These are phyloP conservation scores for Odontomachus brunneus DNA, from an alignment of 1,140 invertebrate genomes.

Conservation along the genomic window DNA sequence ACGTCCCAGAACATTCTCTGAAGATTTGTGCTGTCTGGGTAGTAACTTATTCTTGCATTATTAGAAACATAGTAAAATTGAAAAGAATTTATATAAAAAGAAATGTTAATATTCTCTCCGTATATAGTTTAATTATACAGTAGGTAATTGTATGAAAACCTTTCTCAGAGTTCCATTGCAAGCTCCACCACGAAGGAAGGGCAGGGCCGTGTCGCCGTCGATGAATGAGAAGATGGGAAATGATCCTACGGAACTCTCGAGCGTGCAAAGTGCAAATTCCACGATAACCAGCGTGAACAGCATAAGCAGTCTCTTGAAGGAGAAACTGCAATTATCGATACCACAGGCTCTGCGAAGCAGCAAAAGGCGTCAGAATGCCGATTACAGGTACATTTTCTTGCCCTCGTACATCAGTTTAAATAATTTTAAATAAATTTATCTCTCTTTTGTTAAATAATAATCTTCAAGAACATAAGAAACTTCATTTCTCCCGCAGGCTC, in stretches of 20 bases:
- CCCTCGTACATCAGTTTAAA: no score
- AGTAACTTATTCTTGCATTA: no score
- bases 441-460: no score
- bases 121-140: background rate
- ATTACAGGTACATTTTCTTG: constrained; percentile 78
- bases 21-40: no score
- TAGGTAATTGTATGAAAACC: background rate
- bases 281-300: constrained; percentile 94
- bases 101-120: no score
- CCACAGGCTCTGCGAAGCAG: constrained; percentile 82
- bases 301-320: constrained; percentile 91
- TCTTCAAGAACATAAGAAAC: no score
- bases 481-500: constrained; percentile 86
- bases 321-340: constrained; percentile 90
- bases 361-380: constrained; percentile 83
- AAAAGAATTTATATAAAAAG: no score
- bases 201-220: constrained; percentile 69
- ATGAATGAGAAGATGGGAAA: constrained; percentile 77
- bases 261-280: constrained; percentile 86
- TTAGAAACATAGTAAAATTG: no score
- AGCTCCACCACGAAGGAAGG: constrained; percentile 77
- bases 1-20: no score
- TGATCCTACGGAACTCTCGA: constrained; percentile 79
- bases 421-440: no score
- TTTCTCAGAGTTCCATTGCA: constrained; percentile 81